Conservation (phyloP, 1,140 invertebrate species). For the Luehdorfia chinensis region DNA sequence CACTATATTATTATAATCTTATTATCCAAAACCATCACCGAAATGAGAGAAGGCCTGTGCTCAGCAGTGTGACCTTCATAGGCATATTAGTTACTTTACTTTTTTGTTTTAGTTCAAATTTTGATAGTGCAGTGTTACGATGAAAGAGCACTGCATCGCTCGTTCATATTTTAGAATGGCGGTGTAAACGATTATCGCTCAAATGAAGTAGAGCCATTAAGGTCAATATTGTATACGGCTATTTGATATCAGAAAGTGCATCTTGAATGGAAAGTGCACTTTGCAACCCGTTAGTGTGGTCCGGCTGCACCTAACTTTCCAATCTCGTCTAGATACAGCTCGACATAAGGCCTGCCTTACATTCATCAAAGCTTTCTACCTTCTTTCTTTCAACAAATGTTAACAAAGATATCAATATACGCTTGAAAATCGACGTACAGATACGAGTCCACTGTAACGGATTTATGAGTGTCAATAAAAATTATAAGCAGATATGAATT, state of each 20-base stretch:
- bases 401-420: background rate
- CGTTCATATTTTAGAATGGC: too few relatives aligned
- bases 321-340: conserved; percentile 41
- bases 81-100: too few relatives aligned
- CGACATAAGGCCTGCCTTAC: conserved; percentile 27
- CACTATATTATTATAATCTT: too few relatives aligned
- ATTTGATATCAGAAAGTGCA: conserved; percentile 59
- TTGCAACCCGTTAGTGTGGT: conserved; percentile 37
- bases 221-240: conserved; percentile 31
- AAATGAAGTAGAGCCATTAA: conserved; percentile 13
- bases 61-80: too few relatives aligned
- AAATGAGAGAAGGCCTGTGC: too few relatives aligned
- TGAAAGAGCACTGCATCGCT: too few relatives aligned
- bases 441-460: background rate
- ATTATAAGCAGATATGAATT: background rate
- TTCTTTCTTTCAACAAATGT: conserved; percentile 4
- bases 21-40: too few relatives aligned
- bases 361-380: conserved; percentile 60
- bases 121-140: too few relatives aligned
- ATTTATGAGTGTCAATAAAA: background rate
- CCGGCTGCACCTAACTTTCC: conserved; percentile 58
- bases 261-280: conserved; percentile 54
- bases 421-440: background rate
- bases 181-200: conserved; percentile 3
- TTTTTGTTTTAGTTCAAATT: too few relatives aligned